Base-by-base conservation (phyloP, 2,113 vertebrate genomes). In the Gallinago media region DNA sequence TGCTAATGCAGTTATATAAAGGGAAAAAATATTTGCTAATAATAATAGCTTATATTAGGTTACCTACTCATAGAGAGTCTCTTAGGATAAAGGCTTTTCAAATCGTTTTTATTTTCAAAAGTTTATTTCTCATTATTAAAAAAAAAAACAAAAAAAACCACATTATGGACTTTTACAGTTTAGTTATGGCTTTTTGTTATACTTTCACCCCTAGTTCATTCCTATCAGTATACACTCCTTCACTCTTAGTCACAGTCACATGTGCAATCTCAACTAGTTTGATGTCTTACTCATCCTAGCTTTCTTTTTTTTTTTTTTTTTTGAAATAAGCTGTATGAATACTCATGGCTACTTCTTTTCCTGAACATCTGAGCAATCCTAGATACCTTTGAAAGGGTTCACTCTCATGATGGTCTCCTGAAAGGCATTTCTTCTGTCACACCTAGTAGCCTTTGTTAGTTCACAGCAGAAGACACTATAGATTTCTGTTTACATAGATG, bases 401-500 rank as follows among this genome's bases (percentile, higher is more conserved):
- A 20, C 29, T 93, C n/a, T 85, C 77, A 29, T 38, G 32, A 76
- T 82, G n/a, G 59, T 91, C 63, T 92, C 66, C 87, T 95, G 80
- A 95, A 96, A 89, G n/a, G 34, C 72, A 65, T 94, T 96, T 95
- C 46, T 55, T 92, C 80, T 94, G 34, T 94, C 89, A 80, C 52
- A 89, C 75, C 20, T 80, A 88, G 91, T 63, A 89, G 73, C 56
- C 71, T 96, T 97, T 97, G 80, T 90, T 90, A 77, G 88, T 52
- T 94, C 88, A 54, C 92, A 84, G 88, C 63, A 81, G 89, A 96
- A 93, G 88, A 80, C 58, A 44, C 66, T 78, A 61, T 55, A 82
- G 86, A 94, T 95, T 97, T 96, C 94, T 97, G 95, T 97, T 97
- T 97, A 96, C 92, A 94, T 66, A 56, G 66, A 71, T 94, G 89